Percentiles rank a stretch among this genome's conserved stretches.
Conservation (phyloP, 64 coral and sea anemone species). For the Platygyra sinensis region DNA sequence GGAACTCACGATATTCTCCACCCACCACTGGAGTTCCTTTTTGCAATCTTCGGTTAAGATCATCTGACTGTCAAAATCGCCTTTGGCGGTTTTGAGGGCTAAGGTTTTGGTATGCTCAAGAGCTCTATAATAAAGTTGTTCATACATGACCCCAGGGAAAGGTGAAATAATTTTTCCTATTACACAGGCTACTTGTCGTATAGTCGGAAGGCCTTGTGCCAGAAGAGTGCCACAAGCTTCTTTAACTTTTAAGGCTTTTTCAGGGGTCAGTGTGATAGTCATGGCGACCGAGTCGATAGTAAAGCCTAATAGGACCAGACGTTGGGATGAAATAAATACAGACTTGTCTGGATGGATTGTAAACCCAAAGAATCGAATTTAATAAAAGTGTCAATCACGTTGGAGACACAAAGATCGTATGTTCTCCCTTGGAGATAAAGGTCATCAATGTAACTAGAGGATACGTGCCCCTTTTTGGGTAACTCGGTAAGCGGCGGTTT, state of each 20-base stretch:
- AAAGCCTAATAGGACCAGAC: slow-evolving; percentile 43
- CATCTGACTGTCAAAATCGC: slow-evolving; percentile 58
- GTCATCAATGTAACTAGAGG: slow-evolving; percentile 51
- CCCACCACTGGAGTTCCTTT: slow-evolving; percentile 40
- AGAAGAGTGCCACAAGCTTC: neutral
- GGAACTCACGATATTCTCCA: neutral
- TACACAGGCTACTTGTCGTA: neutral
- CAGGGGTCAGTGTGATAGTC: slow-evolving; percentile 33
- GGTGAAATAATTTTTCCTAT: slow-evolving; percentile 36
- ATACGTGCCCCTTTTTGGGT: slow-evolving; percentile 29
- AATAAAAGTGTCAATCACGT: slow-evolving; percentile 31
- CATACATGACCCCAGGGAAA: slow-evolving; percentile 38
- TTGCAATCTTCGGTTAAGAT: slow-evolving; percentile 8
- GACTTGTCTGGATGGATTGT: slow-evolving; percentile 18
- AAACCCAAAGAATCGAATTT: slow-evolving; percentile 34
- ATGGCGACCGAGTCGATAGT: slow-evolving; percentile 41
- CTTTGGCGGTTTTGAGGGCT: slow-evolving; percentile 17
- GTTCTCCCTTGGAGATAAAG: slow-evolving; percentile 15
- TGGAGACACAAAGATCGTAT: slow-evolving; percentile 30
- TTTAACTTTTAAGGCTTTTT: slow-evolving; percentile 8
- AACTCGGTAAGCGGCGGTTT: slow-evolving; percentile 30
- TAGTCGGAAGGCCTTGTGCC: neutral
- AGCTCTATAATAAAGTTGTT: slow-evolving; percentile 11
- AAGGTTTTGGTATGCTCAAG: slow-evolving; percentile 47
- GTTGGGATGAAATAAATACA: slow-evolving; percentile 24